A percentile compares a stretch with the other conserved stretches of the same genome.
Conservation (phyloP, 2,797 vertebrate genomes). For the Nannoperca australis region DNA sequence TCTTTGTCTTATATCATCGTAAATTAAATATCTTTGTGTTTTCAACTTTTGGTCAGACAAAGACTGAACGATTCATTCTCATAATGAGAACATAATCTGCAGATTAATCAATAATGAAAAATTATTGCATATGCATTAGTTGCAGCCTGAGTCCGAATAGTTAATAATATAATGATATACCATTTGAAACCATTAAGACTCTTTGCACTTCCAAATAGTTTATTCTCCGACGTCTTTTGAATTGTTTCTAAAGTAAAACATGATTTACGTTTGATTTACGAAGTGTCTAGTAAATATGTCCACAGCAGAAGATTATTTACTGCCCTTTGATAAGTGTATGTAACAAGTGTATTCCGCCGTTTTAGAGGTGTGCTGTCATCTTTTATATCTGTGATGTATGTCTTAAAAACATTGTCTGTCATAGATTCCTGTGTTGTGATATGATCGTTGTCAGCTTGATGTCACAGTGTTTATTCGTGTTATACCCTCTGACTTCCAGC, state of each 20-base stretch:
- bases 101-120: background rate
- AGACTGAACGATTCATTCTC: background rate
- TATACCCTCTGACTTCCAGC: background rate
- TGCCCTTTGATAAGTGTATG: background rate
- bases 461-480: conserved; percentile 13
- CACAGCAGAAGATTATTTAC: background rate
- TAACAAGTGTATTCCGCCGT: background rate
- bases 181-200: background rate
- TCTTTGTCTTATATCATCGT: background rate
- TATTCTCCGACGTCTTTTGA: background rate
- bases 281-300: background rate
- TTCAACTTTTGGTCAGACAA: background rate
- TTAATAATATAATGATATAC: background rate
- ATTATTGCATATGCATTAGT: background rate
- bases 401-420: background rate
- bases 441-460: background rate
- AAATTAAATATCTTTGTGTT: background rate
- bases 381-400: background rate
- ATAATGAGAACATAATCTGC: background rate
- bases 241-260: background rate
- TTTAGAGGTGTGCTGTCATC: background rate
- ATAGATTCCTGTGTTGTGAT: conserved; percentile 14
- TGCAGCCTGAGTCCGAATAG: background rate
- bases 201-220: background rate
- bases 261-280: background rate